Evolutionary conservation across 2,797 vertebrate species (phyloP).

Genomic region (Hylomyscus alleni): DNA sequence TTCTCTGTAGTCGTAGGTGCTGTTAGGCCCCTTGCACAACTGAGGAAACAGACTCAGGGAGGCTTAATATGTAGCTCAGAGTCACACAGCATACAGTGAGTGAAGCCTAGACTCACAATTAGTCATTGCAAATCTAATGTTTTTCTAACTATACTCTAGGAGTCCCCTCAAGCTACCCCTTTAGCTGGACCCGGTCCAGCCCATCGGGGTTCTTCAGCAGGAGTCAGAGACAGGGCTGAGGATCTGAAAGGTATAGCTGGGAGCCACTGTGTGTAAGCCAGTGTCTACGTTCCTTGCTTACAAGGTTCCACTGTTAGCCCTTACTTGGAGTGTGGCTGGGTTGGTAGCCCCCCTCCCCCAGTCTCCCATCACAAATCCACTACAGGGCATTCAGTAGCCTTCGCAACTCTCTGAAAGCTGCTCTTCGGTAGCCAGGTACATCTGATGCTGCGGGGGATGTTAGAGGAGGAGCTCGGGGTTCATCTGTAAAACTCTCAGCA

Average conservation of each 20-base stretch:
- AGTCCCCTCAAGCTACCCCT: neutral
- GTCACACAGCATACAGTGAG: neutral
- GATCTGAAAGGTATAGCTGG: neutral
- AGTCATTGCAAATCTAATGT: neutral
- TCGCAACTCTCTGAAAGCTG: neutral
- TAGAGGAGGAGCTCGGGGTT: neutral
- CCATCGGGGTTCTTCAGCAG: neutral
- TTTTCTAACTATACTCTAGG: neutral
- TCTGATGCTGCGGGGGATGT: no score
- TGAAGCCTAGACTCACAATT: neutral
- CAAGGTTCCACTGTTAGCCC: neutral
- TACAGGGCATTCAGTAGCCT: neutral
- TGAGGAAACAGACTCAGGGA: neutral
- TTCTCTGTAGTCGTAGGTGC: accelerated
- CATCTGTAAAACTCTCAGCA: no score
- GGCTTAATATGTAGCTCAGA: neutral
- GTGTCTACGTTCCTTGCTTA: neutral
- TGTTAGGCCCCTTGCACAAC: neutral
- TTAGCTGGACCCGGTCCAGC: neutral
- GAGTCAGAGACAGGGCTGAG: no score
- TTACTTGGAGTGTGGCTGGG: neutral
- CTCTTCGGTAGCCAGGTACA: neutral
- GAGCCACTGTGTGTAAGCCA: neutral
- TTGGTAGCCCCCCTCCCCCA: neutral
- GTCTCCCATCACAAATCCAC: neutral